Base-by-base conservation (phyloP, 2,797 vertebrate genomes). In the Stomatorhinus walkeri region DNA sequence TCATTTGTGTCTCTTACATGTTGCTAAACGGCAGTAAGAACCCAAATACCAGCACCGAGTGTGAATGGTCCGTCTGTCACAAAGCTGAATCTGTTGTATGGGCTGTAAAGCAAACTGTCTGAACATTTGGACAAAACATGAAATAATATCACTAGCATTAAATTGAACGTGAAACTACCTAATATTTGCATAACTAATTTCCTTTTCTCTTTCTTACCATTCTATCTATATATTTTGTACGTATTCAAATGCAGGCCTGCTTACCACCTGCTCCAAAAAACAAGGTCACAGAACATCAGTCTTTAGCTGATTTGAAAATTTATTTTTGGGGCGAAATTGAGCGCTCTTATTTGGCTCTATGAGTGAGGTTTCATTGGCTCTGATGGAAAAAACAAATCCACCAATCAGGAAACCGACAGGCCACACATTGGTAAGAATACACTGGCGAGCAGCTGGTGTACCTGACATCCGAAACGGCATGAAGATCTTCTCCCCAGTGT, bases 381-480 rank as follows among this genome's bases (percentile, higher is more conserved):
- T 9, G 36, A 46, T n/a, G 19, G 19, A 19, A 19, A 46, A 46
- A 46, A 7, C 76, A 81, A 46, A 40, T n/a, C 32, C 36, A 81
- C 36, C 76, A 81, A 43, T 81, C 19, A 40, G 16, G 36, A n/a
- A 3, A 19, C 36, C 7, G 40, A 81, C 76, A 8, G 4, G 16
- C 32, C 5, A 8, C 36, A 19, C 8, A 40, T 43, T 81, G 40
- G 19, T 81, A 46, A 14, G 36, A 48, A 40, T 36, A 9, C 14
- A 24, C 3, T 5, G 24, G 24, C 28, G 51, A 89, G 52, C 22
- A 87, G 90, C 16, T 52, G 7, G 24, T 16, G 14, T 96, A 98
- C 97, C 98, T 97, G 98, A 99, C 98, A 99, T 99, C 79, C 97
- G 94, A 95, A 99, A 98, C 89, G 98, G 97, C 97, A 99, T 98